Percentiles rank a stretch among this genome's conserved stretches.
These are phyloP conservation scores for Ochropleura leucogaster DNA, from an alignment of 2,888 invertebrate genomes.

Conservation along the genomic window DNA sequence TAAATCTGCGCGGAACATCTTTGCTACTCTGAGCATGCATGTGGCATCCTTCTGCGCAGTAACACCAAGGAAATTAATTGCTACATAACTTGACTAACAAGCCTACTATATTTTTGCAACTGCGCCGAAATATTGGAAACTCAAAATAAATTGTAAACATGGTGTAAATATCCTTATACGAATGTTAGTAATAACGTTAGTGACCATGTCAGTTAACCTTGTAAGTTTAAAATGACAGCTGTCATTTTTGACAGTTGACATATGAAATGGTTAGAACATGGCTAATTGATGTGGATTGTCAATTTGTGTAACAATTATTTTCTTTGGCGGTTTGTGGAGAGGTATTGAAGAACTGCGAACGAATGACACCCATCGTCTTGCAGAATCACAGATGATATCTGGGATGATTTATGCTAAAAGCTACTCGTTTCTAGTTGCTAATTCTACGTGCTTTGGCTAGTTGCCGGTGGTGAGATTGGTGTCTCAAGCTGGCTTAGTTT, in stretches of 20 bases:
- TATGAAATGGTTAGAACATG: background rate
- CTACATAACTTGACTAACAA: background rate
- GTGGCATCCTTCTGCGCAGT: background rate
- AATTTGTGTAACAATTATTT: background rate
- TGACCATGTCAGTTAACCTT: too few relatives aligned
- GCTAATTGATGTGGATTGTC: background rate
- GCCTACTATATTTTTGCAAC: too few relatives aligned
- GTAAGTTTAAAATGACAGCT: background rate
- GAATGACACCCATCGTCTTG: background rate
- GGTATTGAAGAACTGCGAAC: background rate
- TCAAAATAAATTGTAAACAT: too few relatives aligned
- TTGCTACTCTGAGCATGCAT: constrained; percentile 28
- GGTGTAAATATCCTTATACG: too few relatives aligned
- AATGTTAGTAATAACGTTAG: too few relatives aligned
- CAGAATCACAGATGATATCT: background rate
- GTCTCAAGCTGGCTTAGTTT: background rate
- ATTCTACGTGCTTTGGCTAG: too few relatives aligned
- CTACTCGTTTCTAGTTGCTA: too few relatives aligned
- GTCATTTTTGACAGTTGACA: constrained; percentile 2
- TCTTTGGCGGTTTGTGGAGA: background rate
- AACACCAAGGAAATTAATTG: background rate
- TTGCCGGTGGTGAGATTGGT: too few relatives aligned
- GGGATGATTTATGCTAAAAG: background rate
- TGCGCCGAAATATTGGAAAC: too few relatives aligned
- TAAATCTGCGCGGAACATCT: constrained; percentile 21